phyloP scores from a whole-genome alignment of 2,888 invertebrate species.

The Drosophila tanythrix region DNA sequence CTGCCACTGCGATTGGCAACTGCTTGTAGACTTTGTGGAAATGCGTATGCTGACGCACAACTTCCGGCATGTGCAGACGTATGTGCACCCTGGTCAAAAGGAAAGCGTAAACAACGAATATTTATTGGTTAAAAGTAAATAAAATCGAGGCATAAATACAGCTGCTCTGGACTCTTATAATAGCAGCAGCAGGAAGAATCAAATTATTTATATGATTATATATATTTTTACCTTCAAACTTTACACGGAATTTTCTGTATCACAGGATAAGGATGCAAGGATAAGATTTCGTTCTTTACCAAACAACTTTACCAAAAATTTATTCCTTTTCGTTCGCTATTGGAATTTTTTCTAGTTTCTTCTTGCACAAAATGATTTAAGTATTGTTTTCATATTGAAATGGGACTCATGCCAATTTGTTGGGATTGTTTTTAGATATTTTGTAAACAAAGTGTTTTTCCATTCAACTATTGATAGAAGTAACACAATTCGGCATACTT shows the following conservation, averaged over 20 bases:
- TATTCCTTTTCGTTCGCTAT: no score
- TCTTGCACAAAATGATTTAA: background rate
- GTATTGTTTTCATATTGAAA: background rate
- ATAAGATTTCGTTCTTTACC: no score
- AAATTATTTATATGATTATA: background rate
- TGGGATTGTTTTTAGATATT: background rate
- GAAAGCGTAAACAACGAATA: background rate
- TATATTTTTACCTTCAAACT: background rate
- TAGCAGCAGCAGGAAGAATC: background rate
- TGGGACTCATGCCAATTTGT: background rate
- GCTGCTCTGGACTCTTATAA: background rate
- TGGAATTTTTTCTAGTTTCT: background rate
- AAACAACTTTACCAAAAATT: background rate
- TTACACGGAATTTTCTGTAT: background rate
- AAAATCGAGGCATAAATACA: background rate
- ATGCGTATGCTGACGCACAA: constrained; percentile 73
- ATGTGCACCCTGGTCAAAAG: constrained; percentile 75
- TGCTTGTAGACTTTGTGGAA: constrained; percentile 70
- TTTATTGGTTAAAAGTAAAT: constrained; percentile 1
- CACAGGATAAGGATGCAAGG: no score
- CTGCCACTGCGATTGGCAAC: constrained; percentile 33
- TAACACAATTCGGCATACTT: background rate
- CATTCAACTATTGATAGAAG: background rate
- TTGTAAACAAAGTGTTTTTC: background rate
- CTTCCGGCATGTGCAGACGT: constrained; percentile 80